These are phyloP conservation scores for Paracyclopina nana DNA, from an alignment of 1,140 invertebrate species.

Conservation along the genomic window DNA sequence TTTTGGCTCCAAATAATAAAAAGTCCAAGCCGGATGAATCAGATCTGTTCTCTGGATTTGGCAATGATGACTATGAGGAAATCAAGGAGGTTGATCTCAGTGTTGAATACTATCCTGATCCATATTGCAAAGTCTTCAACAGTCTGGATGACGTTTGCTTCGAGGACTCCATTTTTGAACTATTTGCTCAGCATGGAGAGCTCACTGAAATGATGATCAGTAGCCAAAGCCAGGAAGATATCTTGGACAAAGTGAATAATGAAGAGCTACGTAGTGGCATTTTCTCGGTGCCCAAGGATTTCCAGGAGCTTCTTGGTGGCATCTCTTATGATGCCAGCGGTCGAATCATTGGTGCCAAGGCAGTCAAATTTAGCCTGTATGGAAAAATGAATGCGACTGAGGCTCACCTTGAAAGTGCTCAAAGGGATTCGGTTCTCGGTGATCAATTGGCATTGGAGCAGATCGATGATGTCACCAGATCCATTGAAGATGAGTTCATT, in stretches of 20 bases:
- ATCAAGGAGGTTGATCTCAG: not conserved
- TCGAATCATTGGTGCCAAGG: not conserved
- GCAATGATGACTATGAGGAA: not conserved
- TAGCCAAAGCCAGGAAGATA: constrained; percentile 35
- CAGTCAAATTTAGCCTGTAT: not conserved
- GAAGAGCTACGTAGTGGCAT: constrained; percentile 23
- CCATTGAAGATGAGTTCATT: not conserved
- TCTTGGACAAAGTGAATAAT: constrained; percentile 37
- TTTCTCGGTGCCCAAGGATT: not conserved
- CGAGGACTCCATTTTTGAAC: constrained; percentile 40
- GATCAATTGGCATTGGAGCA: no score
- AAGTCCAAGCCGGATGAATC: no score
- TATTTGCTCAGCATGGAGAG: constrained; percentile 38
- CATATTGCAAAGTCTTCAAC: constrained; percentile 5
- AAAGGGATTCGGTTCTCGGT: not conserved
- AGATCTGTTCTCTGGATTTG: no score
- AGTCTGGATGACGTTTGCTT: constrained; percentile 31
- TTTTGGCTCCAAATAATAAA: no score
- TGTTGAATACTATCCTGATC: constrained; percentile 9
- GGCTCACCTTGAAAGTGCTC: not conserved
- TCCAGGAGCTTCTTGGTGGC: not conserved
- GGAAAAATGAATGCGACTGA: not conserved
- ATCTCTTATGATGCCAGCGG: not conserved
- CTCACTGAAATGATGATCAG: not conserved
- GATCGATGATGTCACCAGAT: not conserved